Evolutionary conservation across 1,140 invertebrate species (phyloP), one percentile per base, ranked within the genome.

Genomic region (Zaprionus nigranus): DNA sequence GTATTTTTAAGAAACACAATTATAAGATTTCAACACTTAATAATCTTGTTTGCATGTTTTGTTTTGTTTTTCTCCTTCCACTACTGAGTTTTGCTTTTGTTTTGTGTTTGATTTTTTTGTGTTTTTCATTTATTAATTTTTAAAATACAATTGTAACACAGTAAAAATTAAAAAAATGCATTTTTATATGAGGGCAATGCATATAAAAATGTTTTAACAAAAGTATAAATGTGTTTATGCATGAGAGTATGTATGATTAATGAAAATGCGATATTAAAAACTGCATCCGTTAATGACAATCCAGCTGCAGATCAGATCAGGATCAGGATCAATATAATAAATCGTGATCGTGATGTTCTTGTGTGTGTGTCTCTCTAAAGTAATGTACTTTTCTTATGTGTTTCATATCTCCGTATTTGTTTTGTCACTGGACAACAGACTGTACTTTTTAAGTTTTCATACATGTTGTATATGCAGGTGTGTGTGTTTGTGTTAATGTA

Each of bases 131-230:
- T 75, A 69, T 75, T 71, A 63, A 71, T 71, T 75, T 75, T 75
- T 75, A 75, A 79, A 83, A 82, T 83, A 82, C 82, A 86, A 79
- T 70, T 58, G 71, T 84, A 86, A 86, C 84, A 86, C 69, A 88
- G 83, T 86, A 83, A 83, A 86, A 88, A 78, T 84, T 66, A 84
- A 68, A 73, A 73, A 82, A 76, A 69, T 79, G 71, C 69, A 86
- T 49, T 77, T 62, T 75, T 71, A 75, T 71, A 75, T 75, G 73
- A 62, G 43, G 34, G 40, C 65, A 74, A 46, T 61, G 59, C 73
- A 75, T 75, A 75, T 75, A 75, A 75, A 75, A 75, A 75, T 75
- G 73, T 75, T 22, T 75, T 58, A 75, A 75, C 73, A 75, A 75
- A 75, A 64, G 43, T 59, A 71, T 53, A 64, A 57, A 26, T 66